phyloP scores from a whole-genome alignment of 2,113 vertebrate species.

The Arenaria interpres region DNA sequence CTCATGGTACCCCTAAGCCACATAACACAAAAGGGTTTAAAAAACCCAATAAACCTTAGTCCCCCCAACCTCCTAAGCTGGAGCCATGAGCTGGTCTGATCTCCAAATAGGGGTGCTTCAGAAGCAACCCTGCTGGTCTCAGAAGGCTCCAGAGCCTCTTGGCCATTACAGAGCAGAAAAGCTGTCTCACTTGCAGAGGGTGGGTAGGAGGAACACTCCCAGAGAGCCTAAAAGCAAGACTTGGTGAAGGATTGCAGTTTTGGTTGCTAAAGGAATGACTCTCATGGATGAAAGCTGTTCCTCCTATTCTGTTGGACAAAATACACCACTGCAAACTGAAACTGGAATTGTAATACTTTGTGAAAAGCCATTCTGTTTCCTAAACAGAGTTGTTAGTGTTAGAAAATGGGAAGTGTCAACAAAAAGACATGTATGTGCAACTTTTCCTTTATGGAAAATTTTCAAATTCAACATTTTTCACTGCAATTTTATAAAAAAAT shows the following conservation, averaged over 20 bases:
- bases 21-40: neutral
- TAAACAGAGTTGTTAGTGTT: neutral
- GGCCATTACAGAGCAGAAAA: neutral
- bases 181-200: accelerated
- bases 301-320: neutral
- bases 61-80: neutral
- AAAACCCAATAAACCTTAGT: neutral
- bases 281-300: neutral
- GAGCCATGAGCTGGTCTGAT: neutral
- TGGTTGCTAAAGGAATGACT: neutral
- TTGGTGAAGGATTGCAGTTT: neutral
- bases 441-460: neutral
- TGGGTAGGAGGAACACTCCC: neutral
- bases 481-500: neutral
- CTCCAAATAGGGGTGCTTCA: neutral
- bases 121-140: neutral
- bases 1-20: neutral
- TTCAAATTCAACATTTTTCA: neutral
- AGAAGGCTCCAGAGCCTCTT: neutral
- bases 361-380: neutral
- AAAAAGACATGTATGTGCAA: accelerated
- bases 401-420: neutral
- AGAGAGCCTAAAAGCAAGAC: neutral
- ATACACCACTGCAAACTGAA: neutral
- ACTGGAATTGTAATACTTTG: neutral